Base-by-base conservation (phyloP, 2,113 vertebrate species). In the Nothoprocta perdicaria region DNA sequence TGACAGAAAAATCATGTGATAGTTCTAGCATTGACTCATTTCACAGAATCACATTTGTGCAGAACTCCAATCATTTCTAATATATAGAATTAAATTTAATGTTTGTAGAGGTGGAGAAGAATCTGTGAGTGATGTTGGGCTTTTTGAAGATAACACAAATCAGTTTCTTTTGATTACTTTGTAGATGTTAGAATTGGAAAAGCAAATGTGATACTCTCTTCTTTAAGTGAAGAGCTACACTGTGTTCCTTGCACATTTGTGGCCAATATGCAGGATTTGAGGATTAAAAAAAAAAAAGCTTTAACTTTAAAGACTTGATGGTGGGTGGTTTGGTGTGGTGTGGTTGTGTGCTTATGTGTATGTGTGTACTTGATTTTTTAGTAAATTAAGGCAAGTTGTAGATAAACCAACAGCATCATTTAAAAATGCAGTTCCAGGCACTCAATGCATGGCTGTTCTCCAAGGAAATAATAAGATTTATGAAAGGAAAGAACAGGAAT, bases 1-100 rank as follows among this genome's bases (percentile, higher is more conserved):
- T 90, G 88, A 84, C 66, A 81, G 62, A 89, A 76, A 84, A 84
- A 81, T 52, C 15, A 15, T 5, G 46, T 72, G 80, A 31, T 57
- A 94, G 72, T 86, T 92, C 90, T 88, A 79, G 79, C 48, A 61
- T 68, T 80, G 88, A 90, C 86, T 76, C 57, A 43, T 43, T 43
- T 43, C 45, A 46, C 45, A 46, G 45, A 18, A 48, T 48, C 46
- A 48, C 48, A 48, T 84, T 94, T 90, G 12, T 74, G 62, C 67
- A 65, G 86, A 89, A 73, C 63, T 78, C 58, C 61, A 82, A 80
- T 85, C 4, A 63, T 77, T 89, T 92, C 55, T 80, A 60, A 33
- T 22, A 4, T 14, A 40, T 38, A 45, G 63, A 78, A 87, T 91
- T 84, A 75, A 93, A 92, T 87, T 27, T 52, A 82, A 6, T 29